A percentile compares a stretch with the other conserved stretches of the same genome.
Evolutionary conservation across 2,113 vertebrate genomes (phyloP).

Genomic region (Vidua macroura): DNA sequence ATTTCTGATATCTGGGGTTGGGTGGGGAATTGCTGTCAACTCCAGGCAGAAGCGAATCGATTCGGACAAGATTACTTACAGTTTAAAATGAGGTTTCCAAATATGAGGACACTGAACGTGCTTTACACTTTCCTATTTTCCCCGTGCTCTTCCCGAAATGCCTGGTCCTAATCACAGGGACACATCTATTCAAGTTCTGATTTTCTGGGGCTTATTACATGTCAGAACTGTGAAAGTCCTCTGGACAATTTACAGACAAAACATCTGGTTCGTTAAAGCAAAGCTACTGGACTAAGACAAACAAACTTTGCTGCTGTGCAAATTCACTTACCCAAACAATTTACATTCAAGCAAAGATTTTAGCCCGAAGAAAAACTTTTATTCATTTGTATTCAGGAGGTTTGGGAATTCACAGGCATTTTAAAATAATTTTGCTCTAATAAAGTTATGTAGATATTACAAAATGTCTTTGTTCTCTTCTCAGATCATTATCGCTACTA

Average conservation of each 20-base stretch:
- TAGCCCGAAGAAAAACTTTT: conserved; percentile 43
- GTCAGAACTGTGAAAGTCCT: conserved; percentile 67
- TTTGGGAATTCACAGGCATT: conserved; percentile 36
- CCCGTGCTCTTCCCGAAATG: not conserved
- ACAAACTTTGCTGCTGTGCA: conserved; percentile 73
- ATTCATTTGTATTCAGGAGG: conserved; percentile 51
- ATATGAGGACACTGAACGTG: not conserved
- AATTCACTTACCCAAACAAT: conserved; percentile 72
- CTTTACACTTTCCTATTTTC: not conserved
- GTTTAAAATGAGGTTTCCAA: not conserved
- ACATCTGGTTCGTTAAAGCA: conserved; percentile 76
- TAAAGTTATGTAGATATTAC: conserved; percentile 22
- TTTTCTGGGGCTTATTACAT: conserved; percentile 60
- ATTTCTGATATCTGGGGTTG: not conserved
- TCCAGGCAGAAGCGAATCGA: not conserved
- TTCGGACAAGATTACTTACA: not conserved
- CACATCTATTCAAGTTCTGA: not conserved
- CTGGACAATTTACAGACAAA: conserved; percentile 72
- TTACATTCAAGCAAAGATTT: conserved; percentile 59
- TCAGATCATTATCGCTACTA: not conserved
- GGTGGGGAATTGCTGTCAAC: not conserved
- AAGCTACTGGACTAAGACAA: conserved; percentile 72
- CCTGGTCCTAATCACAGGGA: not conserved
- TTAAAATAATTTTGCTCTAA: conserved; percentile 35
- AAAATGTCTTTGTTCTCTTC: conserved; percentile 1